Evolutionary conservation across 2,113 vertebrate genomes (phyloP), one percentile per base, ranked within the genome.

Genomic region (Bagarius yarrelli): DNA sequence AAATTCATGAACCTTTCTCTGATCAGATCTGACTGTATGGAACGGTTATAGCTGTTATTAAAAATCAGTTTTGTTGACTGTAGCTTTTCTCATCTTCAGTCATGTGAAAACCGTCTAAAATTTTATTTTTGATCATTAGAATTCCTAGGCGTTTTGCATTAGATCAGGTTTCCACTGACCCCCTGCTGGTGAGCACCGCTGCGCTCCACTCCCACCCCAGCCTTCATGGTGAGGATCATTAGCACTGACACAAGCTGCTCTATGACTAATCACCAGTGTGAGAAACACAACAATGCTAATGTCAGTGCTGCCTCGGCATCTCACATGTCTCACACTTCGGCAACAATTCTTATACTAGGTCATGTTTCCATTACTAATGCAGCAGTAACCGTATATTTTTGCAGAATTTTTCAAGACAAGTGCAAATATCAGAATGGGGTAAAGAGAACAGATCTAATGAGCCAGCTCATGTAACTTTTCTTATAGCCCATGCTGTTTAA

Each of bases 211-310:
- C 87, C 86, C 81, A 86, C 86, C 55, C 27, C 60, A 84, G 84
- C 80, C 81, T 80, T 67, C 79, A 64, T 85, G 83, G 77, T 86
- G 79, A 88, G 84, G 81, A 87, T 85, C 87, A 87, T 88, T 88
- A 88, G 74, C 83, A 83, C 72, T 85, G 86, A 87, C 84, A 87
- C 87, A 83, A 86, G 87, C 87, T 87, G 85, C 85, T 86, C 86
- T 82, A 80, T 86, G 86, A 88, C 83, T 87, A 87, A 88, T 88
- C 86, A 81, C 79, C 77, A 87, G 81, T 87, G 81, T 83, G 79
- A 84, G 84, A 88, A 87, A 83, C 85, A 82, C 82, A 88, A 84
- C 84, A 82, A 86, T 80, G 67, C 70, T 47, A 72, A 61, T 83
- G 80, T 81, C 69, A 83, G n/a, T 14, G 59, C 81, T 81, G 81